Evolutionary conservation across 1,140 invertebrate species (phyloP).

Genomic region (Venustaconcha ellipsiformis): DNA sequence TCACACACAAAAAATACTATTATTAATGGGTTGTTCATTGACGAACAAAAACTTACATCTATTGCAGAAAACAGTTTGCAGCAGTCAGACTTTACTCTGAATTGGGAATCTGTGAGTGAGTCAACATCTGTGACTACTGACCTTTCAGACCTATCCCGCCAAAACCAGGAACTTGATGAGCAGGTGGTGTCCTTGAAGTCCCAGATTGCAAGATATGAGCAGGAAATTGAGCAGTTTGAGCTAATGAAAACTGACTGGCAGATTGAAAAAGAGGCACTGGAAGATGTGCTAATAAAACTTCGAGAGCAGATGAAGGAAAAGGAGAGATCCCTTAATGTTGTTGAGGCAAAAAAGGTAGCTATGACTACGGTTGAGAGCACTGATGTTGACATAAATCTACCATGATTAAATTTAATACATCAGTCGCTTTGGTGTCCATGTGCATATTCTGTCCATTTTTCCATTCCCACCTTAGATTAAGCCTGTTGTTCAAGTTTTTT

Average conservation of each 20-base stretch:
- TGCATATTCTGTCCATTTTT: too few relatives aligned
- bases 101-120: constrained; percentile 8
- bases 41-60: too few relatives aligned
- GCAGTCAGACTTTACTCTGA: too few relatives aligned
- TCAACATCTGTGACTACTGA: constrained; percentile 33
- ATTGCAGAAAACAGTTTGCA: too few relatives aligned
- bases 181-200: constrained; percentile 40
- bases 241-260: constrained; percentile 59
- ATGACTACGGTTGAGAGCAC: neutral
- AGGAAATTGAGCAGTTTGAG: constrained; percentile 57
- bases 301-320: constrained; percentile 50
- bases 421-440: too few relatives aligned
- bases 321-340: constrained; percentile 46
- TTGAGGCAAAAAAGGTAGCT: constrained; percentile 42
- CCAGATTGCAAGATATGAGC: constrained; percentile 47
- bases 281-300: constrained; percentile 57
- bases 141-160: constrained; percentile 38
- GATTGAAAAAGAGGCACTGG: constrained; percentile 62
- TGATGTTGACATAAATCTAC: neutral
- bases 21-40: constrained; percentile 14
- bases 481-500: too few relatives aligned
- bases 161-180: constrained; percentile 41
- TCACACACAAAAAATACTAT: constrained; percentile 3
- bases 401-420: too few relatives aligned
- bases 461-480: too few relatives aligned